Percentiles rank a stretch among this genome's conserved stretches.
Conservation (phyloP, 2,113 vertebrate genomes). For the Mus spicilegus region DNA sequence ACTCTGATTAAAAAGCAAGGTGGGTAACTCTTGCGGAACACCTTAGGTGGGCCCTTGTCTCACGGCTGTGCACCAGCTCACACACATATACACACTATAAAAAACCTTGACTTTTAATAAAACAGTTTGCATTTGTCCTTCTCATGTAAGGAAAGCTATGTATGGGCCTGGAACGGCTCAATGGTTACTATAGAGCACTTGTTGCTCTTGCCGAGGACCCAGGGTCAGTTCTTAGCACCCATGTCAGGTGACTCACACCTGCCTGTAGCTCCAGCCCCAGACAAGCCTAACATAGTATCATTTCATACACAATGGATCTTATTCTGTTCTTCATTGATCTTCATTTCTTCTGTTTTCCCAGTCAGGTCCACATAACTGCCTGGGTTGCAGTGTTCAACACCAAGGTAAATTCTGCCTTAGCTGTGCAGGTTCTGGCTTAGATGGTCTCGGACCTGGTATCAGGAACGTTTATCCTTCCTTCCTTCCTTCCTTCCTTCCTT, state of each 20-base stretch:
- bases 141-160: neutral
- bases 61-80: no score
- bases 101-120: neutral
- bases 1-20: neutral
- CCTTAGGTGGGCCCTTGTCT: neutral
- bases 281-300: neutral
- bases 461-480: neutral
- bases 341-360: conserved; percentile 21
- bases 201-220: neutral
- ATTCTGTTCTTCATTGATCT: no score
- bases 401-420: conserved; percentile 51
- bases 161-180: neutral
- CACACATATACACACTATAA: neutral
- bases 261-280: neutral
- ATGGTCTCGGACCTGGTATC: conserved; percentile 46
- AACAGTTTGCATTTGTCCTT: conserved; percentile 30
- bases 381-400: neutral
- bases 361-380: neutral
- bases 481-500: no score
- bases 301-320: no score
- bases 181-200: neutral
- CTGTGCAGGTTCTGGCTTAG: conserved; percentile 37
- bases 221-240: neutral
- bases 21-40: no score
- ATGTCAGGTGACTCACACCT: neutral